These are phyloP conservation scores for Poecilia gillii DNA, from an alignment of 2,797 vertebrate species.

Conservation along the genomic window DNA sequence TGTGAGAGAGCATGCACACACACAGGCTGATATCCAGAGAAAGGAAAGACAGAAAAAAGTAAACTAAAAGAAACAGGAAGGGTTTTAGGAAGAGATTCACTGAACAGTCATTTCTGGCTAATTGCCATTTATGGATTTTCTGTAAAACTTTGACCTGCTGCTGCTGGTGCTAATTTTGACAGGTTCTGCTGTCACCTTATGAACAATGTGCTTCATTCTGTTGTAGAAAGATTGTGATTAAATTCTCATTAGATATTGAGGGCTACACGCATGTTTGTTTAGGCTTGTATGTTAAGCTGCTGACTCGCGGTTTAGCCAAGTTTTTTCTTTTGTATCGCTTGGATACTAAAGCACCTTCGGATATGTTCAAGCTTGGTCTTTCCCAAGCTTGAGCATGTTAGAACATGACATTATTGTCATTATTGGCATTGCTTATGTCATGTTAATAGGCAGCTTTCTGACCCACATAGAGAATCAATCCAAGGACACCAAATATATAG, in stretches of 20 bases:
- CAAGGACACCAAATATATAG: background rate
- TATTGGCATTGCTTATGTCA: background rate
- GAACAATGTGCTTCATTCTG: background rate
- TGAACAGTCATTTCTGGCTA: background rate
- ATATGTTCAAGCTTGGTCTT: background rate
- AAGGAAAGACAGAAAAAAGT: conserved; percentile 31
- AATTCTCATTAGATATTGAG: background rate
- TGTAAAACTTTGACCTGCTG: background rate
- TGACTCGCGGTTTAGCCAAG: background rate
- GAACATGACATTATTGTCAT: background rate
- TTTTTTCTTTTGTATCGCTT: background rate
- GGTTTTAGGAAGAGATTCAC: background rate
- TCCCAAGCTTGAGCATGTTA: background rate
- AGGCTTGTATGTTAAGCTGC: background rate
- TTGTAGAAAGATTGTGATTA: background rate
- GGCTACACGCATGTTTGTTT: background rate
- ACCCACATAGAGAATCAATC: background rate
- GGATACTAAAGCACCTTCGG: background rate
- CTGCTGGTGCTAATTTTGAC: background rate
- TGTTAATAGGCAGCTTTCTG: background rate
- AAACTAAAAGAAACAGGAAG: conserved; percentile 34
- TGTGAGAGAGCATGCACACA: background rate
- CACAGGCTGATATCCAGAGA: conserved; percentile 21
- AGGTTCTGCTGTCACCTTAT: background rate
- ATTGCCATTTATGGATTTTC: background rate